phyloP scores from a whole-genome alignment of 1,140 invertebrate species.

The Trachymyrmex septentrionalis region DNA sequence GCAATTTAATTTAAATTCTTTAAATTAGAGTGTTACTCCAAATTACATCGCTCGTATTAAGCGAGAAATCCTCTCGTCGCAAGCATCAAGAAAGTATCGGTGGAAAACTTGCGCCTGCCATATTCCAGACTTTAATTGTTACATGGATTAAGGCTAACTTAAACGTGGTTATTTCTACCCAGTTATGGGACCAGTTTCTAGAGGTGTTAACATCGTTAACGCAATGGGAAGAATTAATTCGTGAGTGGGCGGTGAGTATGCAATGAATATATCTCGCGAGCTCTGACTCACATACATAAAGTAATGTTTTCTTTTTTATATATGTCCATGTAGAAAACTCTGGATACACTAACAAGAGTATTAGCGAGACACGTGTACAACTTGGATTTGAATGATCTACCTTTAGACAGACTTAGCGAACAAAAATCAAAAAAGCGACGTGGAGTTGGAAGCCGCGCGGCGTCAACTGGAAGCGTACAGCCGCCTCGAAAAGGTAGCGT shows the following conservation, averaged over 20 bases:
- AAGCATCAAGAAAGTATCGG: conserved; percentile 93
- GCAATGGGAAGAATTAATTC: conserved; percentile 97
- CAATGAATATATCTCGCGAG: background rate
- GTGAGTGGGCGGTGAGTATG: conserved; percentile 96
- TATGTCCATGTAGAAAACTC: conserved; percentile 92
- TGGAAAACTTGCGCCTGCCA: conserved; percentile 94
- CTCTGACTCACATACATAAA: background rate
- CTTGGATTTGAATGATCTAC: conserved; percentile 96
- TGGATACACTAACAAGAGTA: conserved; percentile 97
- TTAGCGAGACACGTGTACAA: conserved; percentile 97
- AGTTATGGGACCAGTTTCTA: conserved; percentile 98
- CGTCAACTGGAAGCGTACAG: conserved; percentile 84
- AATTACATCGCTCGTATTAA: conserved; percentile 96
- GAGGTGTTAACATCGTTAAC: conserved; percentile 95
- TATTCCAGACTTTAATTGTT: conserved; percentile 98
- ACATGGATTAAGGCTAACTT: conserved; percentile 99
- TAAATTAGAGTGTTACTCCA: conserved; percentile 93
- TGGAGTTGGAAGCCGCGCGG: conserved; percentile 85
- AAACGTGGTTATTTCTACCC: conserved; percentile 95
- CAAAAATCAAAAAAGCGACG: conserved; percentile 92
- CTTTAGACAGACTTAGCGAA: conserved; percentile 94
- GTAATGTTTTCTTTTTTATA: conserved; percentile 41
- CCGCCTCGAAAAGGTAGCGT: conserved; percentile 81
- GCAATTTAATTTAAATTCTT: background rate
- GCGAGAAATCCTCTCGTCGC: conserved; percentile 91